Percentiles rank a stretch among this genome's conserved stretches.
Conservation (phyloP, 2,888 invertebrate species). For the Pecten maximus region DNA sequence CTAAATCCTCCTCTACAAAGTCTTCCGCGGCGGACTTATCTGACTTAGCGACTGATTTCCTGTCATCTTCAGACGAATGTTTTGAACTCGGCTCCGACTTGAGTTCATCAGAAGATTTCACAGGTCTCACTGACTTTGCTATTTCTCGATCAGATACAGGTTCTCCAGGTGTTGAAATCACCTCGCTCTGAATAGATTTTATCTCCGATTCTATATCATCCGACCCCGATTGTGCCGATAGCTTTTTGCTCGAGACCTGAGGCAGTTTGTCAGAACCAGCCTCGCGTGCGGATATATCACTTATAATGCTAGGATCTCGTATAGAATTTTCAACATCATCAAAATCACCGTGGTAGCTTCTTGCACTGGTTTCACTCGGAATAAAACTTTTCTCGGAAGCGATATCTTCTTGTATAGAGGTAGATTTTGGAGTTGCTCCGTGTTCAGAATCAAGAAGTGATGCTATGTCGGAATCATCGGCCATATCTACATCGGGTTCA, state of each 20-base stretch:
- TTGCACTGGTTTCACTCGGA: background rate
- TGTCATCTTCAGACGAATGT: background rate
- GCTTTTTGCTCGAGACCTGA: background rate
- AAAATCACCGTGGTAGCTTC: background rate
- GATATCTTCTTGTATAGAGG: background rate
- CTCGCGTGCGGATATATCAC: background rate
- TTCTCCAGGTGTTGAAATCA: background rate
- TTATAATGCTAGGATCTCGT: background rate
- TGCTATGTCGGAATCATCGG: background rate
- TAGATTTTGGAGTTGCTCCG: background rate
- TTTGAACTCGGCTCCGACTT: background rate
- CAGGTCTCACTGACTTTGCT: background rate
- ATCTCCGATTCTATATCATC: background rate
- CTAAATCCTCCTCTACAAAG: background rate
- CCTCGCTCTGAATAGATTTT: background rate
- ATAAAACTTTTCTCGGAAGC: background rate
- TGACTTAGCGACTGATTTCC: background rate
- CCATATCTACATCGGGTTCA: background rate
- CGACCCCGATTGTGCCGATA: background rate
- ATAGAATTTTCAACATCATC: background rate
- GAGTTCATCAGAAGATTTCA: background rate
- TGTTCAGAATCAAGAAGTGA: conserved; percentile 10
- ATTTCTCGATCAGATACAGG: background rate
- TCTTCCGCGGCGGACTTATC: background rate
- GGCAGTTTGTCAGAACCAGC: background rate